Base-by-base conservation (phyloP, 92 coral and sea anemone genomes). In the Actinernus sp. region DNA sequence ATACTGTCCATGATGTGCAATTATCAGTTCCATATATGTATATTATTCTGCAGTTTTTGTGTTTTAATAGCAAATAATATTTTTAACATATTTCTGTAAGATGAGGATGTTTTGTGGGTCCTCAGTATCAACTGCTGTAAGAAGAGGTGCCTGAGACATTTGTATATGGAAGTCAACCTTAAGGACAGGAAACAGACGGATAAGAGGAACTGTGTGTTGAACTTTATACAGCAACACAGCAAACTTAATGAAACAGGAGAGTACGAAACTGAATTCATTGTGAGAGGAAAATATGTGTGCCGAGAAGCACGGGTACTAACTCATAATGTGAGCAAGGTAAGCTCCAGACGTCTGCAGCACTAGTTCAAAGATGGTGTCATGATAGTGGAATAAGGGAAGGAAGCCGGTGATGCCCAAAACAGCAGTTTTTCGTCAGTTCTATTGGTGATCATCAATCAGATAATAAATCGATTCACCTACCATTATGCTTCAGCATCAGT, bases 391-490 rank as follows among this genome's bases (percentile, higher is more conserved):
- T 50, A 53, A 30, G 56, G 43, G 50, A 29, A 49, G 43, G 13
- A 61, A 40, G 54, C 39, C 46, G 52, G 52, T 25, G n/a, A 34
- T 43, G 48, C 33, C 22, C 33, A 78, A 43, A 54, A 68, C 63
- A 26, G 40, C 29, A 75, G 22, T 75, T 47, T 43, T 75, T 64
- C 30, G 23, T 75, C 38, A 18, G 33, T 0, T 63, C 63, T 24
- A 64, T 79, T 47, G 86, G 86, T 4, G 65, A 79, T 26, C n/a
- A 59, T 11, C 86, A 79, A 32, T 73, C 86, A 21, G 71, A 72
- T 46, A 72, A 49, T 8, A 38, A 71, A 23, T 51, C 51, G 26
- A 70, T 79, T 29, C 86, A 79, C 54, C 28, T 79, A 55, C 86
- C 86, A 2, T 79, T 82, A n/a, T 59, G 86, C 16, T 71, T 79